phyloP scores from a whole-genome alignment of 2,797 vertebrate species.

The Esox masquinongy region DNA sequence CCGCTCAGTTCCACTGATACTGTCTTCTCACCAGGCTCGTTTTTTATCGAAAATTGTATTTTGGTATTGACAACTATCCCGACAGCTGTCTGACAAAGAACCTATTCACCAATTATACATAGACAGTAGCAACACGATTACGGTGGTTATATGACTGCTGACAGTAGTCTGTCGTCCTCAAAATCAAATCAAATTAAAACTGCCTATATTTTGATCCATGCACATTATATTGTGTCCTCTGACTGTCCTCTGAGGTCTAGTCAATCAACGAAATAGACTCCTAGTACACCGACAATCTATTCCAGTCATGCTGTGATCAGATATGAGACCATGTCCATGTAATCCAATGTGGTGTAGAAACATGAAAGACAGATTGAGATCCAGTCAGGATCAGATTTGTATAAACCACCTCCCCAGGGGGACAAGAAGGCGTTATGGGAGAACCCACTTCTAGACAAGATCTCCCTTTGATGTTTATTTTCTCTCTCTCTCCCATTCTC shows the following conservation, averaged over 20 bases:
- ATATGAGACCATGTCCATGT: not conserved
- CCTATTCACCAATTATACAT: not conserved
- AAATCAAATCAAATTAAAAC: no score
- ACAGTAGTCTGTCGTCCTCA: no score
- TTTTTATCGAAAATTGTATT: not conserved
- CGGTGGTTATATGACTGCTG: no score
- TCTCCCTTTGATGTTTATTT: not conserved
- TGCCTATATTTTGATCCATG: no score
- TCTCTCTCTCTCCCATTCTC: not conserved
- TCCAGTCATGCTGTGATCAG: not conserved
- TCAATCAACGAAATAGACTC: not conserved
- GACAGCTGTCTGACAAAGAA: not conserved
- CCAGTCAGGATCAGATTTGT: not conserved
- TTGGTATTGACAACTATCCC: not conserved
- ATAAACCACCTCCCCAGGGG: not conserved
- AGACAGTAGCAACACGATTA: not conserved
- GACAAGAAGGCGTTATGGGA: not conserved
- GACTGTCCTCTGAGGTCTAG: not conserved
- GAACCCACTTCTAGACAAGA: not conserved
- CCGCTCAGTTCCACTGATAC: constrained; percentile 1
- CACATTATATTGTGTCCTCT: no score
- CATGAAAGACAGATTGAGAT: constrained; percentile 2
- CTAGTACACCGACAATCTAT: not conserved
- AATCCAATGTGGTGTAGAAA: not conserved
- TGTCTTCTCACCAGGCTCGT: constrained; percentile 18